Evolutionary conservation across 2,797 vertebrate species (phyloP).

Genomic region (Crenuchus spilurus): DNA sequence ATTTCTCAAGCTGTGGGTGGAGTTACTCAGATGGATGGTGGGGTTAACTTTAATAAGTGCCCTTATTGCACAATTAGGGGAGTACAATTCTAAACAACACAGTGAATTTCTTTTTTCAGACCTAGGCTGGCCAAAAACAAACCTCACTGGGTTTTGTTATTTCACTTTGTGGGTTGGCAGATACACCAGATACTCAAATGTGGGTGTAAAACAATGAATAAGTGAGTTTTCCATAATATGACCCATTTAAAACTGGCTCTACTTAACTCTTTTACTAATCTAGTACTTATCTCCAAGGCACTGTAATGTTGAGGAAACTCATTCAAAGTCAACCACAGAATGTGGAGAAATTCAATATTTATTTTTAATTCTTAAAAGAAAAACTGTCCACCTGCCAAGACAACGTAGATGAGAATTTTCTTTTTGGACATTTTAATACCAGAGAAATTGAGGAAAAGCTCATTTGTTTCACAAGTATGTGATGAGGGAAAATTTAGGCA

Average conservation of each 20-base stretch:
- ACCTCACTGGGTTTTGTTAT: too few species aligned
- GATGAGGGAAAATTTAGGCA: not conserved
- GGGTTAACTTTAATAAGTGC: too few species aligned
- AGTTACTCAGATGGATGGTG: too few species aligned
- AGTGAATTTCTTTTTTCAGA: too few species aligned
- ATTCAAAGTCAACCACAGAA: not conserved
- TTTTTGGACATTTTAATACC: slow-evolving; percentile 8
- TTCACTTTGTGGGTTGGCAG: too few species aligned
- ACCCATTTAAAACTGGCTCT: not conserved
- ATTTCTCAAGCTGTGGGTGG: too few species aligned
- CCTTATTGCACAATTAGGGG: too few species aligned
- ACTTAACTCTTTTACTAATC: not conserved
- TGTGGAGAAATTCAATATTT: not conserved
- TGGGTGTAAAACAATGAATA: too few species aligned
- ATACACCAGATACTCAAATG: too few species aligned
- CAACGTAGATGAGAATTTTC: not conserved
- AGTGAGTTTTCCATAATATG: not conserved
- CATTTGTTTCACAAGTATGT: slow-evolving; percentile 15
- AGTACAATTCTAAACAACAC: too few species aligned
- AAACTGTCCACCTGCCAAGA: not conserved
- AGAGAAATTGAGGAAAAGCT: not conserved
- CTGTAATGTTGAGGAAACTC: not conserved
- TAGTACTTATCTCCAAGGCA: not conserved
- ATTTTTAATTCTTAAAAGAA: slow-evolving; percentile 23
- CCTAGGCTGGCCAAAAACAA: too few species aligned